Percentiles rank a stretch among this genome's conserved stretches.
Evolutionary conservation across 2,888 invertebrate genomes (phyloP).

Genomic region (Chymomyza amoena): DNA sequence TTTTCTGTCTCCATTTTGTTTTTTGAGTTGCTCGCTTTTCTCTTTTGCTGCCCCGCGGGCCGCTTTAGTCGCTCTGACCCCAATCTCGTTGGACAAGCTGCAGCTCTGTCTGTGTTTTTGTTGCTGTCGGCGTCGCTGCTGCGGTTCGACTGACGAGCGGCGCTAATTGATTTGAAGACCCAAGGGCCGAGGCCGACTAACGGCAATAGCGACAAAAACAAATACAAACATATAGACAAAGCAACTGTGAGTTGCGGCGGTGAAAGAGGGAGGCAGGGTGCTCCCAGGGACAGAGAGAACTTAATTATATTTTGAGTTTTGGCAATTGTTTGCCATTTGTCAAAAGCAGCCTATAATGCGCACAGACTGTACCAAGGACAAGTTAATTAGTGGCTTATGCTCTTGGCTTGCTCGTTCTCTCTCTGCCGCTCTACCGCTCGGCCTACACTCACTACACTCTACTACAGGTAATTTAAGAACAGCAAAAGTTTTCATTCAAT

Average conservation of each 20-base stretch:
- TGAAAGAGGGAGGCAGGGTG: background rate
- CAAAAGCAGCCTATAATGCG: constrained; percentile 11
- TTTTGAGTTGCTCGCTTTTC: background rate
- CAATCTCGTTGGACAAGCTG: constrained; percentile 20
- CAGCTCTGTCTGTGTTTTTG: background rate
- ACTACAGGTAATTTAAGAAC: background rate
- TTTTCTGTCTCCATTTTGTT: background rate
- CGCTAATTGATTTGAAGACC: constrained; percentile 64
- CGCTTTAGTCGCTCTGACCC: constrained; percentile 29
- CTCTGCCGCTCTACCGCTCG: background rate
- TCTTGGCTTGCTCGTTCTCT: background rate
- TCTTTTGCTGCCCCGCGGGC: background rate
- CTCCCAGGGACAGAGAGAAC: background rate
- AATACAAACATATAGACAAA: background rate
- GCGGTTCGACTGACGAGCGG: constrained; percentile 40
- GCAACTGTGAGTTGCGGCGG: background rate
- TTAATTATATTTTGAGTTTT: constrained; percentile 64
- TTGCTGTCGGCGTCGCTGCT: background rate
- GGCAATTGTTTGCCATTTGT: constrained; percentile 55
- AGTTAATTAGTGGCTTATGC: constrained; percentile 59
- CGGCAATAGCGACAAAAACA: constrained; percentile 7
- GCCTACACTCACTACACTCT: background rate
- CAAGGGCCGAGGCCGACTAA: constrained; percentile 21
- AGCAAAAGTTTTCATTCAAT: constrained; percentile 64
- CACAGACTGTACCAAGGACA: constrained; percentile 28